These are phyloP conservation scores for Acrossocheilus wenchowensis DNA, from an alignment of 2,797 vertebrate genomes.

Conservation along the genomic window DNA sequence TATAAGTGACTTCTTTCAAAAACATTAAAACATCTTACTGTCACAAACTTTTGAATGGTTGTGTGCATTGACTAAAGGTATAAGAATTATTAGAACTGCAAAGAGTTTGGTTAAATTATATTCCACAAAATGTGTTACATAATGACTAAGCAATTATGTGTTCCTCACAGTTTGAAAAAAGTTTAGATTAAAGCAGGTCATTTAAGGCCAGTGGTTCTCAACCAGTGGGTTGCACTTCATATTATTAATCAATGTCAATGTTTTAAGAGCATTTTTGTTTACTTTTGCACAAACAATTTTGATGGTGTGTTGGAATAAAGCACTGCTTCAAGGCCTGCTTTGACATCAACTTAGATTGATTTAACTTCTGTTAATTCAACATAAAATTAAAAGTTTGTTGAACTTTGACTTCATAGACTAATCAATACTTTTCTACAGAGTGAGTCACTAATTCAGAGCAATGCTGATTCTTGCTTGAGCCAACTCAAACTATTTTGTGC, in stretches of 20 bases:
- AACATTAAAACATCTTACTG: too few species aligned
- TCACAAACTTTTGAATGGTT: background rate
- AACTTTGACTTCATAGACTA: slow-evolving; percentile 33
- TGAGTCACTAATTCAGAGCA: background rate
- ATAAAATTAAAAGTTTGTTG: background rate
- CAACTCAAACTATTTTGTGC: slow-evolving; percentile 3
- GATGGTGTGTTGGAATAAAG: background rate
- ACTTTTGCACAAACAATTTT: background rate
- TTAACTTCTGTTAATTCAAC: slow-evolving; percentile 7
- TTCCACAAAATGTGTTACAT: background rate
- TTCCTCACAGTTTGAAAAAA: background rate
- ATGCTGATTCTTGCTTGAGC: background rate
- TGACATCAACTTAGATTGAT: background rate
- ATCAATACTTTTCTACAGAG: slow-evolving; percentile 10
- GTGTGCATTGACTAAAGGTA: too few species aligned
- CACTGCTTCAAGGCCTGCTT: background rate
- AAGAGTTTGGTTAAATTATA: background rate
- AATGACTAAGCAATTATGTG: background rate
- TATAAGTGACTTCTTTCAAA: background rate
- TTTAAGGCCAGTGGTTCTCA: background rate
- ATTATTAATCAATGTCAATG: background rate
- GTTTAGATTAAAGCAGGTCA: background rate
- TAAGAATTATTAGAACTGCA: background rate
- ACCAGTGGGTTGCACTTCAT: background rate
- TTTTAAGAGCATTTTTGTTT: background rate